phyloP scores from a whole-genome alignment of 2,113 vertebrate genomes.

The Rousettus leschenaultii region DNA sequence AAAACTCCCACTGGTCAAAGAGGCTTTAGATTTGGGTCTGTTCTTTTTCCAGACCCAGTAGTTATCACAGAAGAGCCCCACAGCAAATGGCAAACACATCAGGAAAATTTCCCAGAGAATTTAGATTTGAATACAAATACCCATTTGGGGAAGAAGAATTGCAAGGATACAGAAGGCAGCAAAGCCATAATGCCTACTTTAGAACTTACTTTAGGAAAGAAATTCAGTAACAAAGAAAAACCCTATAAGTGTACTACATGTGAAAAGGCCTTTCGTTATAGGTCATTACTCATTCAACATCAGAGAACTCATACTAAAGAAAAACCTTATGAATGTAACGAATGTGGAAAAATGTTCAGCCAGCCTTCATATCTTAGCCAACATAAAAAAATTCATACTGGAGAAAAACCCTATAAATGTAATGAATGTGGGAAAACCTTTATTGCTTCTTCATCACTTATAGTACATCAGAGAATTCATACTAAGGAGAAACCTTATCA shows the following conservation, averaged over 20 bases:
- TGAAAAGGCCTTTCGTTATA: conserved; percentile 63
- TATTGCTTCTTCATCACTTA: conserved; percentile 62
- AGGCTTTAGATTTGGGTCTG: conserved; percentile 1
- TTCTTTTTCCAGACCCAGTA: conserved; percentile 28
- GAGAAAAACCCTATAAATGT: conserved; percentile 70
- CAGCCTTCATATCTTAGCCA: conserved; percentile 63
- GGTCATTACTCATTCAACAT: conserved; percentile 58
- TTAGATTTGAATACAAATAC: conserved; percentile 46
- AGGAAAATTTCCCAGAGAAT: conserved; percentile 23
- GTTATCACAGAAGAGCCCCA: not conserved
- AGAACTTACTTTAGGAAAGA: conserved; percentile 11
- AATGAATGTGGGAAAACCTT: conserved; percentile 67
- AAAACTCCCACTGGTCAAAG: not conserved
- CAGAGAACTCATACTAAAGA: conserved; percentile 69
- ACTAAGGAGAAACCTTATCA: conserved; percentile 75
- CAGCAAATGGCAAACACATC: conserved; percentile 8
- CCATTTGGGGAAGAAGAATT: conserved; percentile 49
- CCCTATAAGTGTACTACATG: conserved; percentile 42
- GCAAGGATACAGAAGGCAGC: not conserved
- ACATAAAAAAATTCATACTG: conserved; percentile 71
- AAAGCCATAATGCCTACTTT: conserved; percentile 32
- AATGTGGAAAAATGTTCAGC: conserved; percentile 71
- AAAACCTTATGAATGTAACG: conserved; percentile 59
- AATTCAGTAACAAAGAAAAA: conserved; percentile 12
- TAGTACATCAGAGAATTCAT: conserved; percentile 75